Percentiles rank a stretch among this genome's conserved stretches.
Evolutionary conservation across 1,140 invertebrate species (phyloP).

Genomic region (Drosophila mojavensis): DNA sequence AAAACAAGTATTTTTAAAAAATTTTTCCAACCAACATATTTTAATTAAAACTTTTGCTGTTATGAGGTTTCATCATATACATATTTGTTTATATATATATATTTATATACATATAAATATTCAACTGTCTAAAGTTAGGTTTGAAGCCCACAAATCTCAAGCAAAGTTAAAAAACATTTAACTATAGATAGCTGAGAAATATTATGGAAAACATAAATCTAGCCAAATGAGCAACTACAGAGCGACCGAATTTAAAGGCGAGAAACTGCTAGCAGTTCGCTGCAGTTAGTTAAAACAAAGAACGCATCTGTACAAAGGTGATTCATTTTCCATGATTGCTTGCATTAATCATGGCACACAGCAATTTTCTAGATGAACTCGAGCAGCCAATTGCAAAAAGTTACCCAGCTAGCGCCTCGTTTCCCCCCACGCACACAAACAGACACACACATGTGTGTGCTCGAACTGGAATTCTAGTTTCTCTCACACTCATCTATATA

Average conservation of each 20-base stretch:
- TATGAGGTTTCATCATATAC: too few relatives aligned
- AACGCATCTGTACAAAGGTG: slow-evolving; percentile 14
- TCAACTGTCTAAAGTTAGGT: neutral
- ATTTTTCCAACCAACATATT: too few relatives aligned
- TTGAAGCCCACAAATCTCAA: too few relatives aligned
- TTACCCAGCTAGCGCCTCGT: neutral
- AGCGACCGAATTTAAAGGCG: neutral
- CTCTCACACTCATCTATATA: neutral
- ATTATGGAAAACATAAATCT: slow-evolving; percentile 5
- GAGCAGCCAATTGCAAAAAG: slow-evolving; percentile 34
- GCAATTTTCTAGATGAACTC: slow-evolving; percentile 51
- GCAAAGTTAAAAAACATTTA: neutral
- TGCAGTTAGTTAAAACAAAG: slow-evolving; percentile 5
- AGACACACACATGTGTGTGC: neutral
- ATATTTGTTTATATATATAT: too few relatives aligned
- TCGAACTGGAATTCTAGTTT: slow-evolving; percentile 5
- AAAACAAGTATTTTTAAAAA: too few relatives aligned
- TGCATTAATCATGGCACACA: slow-evolving; percentile 49
- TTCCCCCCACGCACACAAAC: neutral
- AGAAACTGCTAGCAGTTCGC: slow-evolving; percentile 2
- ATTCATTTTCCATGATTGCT: slow-evolving; percentile 42
- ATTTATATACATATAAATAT: too few relatives aligned
- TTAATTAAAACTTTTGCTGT: too few relatives aligned
- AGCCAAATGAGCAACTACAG: neutral
- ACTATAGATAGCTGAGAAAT: neutral